Percentiles rank a stretch among this genome's conserved stretches.
phyloP scores from a whole-genome alignment of 2,113 vertebrate genomes.

The Stigmatopora argus region DNA sequence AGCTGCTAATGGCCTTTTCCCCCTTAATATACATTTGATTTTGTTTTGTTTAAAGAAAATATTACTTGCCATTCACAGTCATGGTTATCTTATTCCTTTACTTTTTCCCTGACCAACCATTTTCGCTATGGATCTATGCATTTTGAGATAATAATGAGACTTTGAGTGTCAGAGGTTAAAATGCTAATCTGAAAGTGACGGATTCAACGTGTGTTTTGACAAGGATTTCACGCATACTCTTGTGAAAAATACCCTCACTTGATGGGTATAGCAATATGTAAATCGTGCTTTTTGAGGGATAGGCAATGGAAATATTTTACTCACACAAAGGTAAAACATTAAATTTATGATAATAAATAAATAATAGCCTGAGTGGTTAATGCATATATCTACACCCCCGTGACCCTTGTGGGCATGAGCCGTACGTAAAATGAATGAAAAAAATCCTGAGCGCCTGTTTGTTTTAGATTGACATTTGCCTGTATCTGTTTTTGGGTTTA shows the following conservation, averaged over 20 bases:
- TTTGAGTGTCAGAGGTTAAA: constrained; percentile 16
- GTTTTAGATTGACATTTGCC: too few relatives aligned
- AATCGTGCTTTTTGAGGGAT: not conserved
- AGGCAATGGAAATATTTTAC: not conserved
- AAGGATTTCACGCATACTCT: not conserved
- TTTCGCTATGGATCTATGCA: constrained; percentile 13
- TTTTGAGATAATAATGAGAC: constrained; percentile 31
- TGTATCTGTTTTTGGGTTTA: too few relatives aligned
- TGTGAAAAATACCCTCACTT: not conserved
- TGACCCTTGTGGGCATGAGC: too few relatives aligned
- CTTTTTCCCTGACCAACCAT: not conserved
- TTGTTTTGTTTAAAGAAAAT: not conserved
- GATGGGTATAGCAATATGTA: not conserved
- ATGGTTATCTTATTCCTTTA: not conserved
- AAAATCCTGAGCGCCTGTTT: too few relatives aligned
- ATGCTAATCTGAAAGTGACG: constrained; percentile 12
- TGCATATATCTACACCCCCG: too few relatives aligned
- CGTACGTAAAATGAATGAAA: too few relatives aligned
- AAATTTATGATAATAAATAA: not conserved
- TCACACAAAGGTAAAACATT: not conserved
- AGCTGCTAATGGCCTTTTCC: not conserved
- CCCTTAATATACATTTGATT: not conserved
- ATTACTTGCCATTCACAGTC: not conserved
- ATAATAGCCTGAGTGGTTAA: not conserved
- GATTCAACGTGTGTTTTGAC: not conserved